Base-by-base conservation (phyloP, 2,113 vertebrate genomes). In the Suncus etruscus region DNA sequence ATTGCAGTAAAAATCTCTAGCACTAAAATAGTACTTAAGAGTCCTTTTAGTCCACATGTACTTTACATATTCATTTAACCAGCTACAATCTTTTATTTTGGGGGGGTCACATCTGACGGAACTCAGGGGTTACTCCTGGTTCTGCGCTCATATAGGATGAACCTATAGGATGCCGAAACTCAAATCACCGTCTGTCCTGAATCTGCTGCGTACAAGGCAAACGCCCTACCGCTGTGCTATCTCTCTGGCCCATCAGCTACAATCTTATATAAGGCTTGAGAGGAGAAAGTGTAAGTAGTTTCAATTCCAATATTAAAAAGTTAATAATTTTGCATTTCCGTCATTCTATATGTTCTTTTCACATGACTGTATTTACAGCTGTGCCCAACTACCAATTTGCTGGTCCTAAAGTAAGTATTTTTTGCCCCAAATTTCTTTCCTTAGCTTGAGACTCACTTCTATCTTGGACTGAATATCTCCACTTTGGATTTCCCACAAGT, bases 1-100 rank as follows among this genome's bases (percentile, higher is more conserved):
- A 90, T 32, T 0, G 18, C 74, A 83, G 87, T 25, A 77, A 96
- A 95, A 87, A 80, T 1, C 65, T n/a, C 20, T 83, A 18, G 70
- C 39, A 75, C 24, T 70, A 47, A 91, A 83, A 86, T 24, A 87
- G 75, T 25, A 12, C 69, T 83, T 83, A 91, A 15, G 15, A 66
- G 77, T 81, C 89, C 29, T n/a, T 22, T 61, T 31, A 31, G n/a
- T 66, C 20, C 25, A 39, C 58, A 65, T 72, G 58, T 16, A 11
- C 25, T 84, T 80, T 25, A 69, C 11, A 58, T 29, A 58, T 47
- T 76, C 54, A 89, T 76, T 91, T 88, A 89, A 82, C 81, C 45
- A 47, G 45, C 58, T n/a, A 70, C 1, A 91, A 31, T 3, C 39
- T 39, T 39, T 39, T 39, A 5, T 39, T 39, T 39, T 39, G 39